Base-by-base conservation (phyloP, 2,113 vertebrate genomes). In the Paraplagusia blochii region DNA sequence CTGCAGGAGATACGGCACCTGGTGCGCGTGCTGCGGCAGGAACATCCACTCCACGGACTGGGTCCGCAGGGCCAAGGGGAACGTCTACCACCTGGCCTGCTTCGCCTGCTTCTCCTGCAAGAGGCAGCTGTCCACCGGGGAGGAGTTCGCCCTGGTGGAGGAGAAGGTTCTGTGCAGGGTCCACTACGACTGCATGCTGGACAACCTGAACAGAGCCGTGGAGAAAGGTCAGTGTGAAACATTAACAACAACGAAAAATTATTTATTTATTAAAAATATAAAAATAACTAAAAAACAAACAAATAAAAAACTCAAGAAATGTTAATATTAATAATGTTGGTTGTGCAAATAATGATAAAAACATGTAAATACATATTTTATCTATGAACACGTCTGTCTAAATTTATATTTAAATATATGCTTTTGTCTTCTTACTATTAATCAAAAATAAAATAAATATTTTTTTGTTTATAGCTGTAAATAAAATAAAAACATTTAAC, bases 91-190 rank as follows among this genome's bases (percentile, higher is more conserved):
- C 85, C 70, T 99, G 89, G 96, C 95, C 0, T 99, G 97, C 70
- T 99, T 99, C 13, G 95, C 96, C 1, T 99, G 97, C 87, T 98
- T 98, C 85, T 98, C 96, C 79, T 99, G 97, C 87, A 99, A 99
- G 59, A 88, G 97, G 2, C 97, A 99, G 79, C 94, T 99, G 17
- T 98, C 95, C 5, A 99, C 96, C 0, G 97, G 97, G 38, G 97
- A 99, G 79, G 96, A 99, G 88, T 99, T 99, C 16, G 97, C 96
- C 5, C 64, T 99, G 90, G 95, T 98, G 9, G 97, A 99, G 75
- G 95, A 96, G 64, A 94, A 96, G 57, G 96, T 99, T 51, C 92
- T 99, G 1, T 99, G 97, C 55, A 89, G 94, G 44, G 93, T 97
- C 7, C 97, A 99, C 70, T 99, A 98, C 1, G 95, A 98, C 87